Base-by-base conservation (phyloP, 2,888 invertebrate genomes). In the Euproctis similis region DNA sequence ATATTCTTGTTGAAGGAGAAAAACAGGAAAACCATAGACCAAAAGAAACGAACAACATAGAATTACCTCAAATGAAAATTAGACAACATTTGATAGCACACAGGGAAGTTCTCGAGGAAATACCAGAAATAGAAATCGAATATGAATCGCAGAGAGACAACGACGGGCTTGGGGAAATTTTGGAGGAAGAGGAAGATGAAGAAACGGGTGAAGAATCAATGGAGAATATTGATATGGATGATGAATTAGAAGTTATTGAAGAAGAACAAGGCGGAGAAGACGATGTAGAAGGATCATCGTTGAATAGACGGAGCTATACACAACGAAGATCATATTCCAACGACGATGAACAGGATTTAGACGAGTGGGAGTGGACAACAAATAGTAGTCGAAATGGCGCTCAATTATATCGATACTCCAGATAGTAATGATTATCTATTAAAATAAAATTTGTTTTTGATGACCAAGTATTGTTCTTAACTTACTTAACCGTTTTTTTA, bases 281-380 rank as follows among this genome's bases (percentile, higher is more conserved):
- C 1, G 80, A 71, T 1, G 76, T 77, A 41, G 72, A 73, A 16
- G 73, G 73, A 12, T 59, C 63, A 20, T 78, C 70, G 75, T 50
- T 50, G 18, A 70, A 68, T 18, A 64, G 75, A 51, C 59, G 67
- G 38, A 62, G 65, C 18, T 56, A 58, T 26, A 36, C 27, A 11
- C 37, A 14, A 19, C 47, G 60, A 8, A 59, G 72, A 42, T 43
- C 64, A 2, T 47, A 56, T 25, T 57, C 64, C 2, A 57, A 66
- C 27, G 64, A 67, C 13, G 64, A 68, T 18, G 75, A 84, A 16
- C 65, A 60, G 8, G 76, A 81, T 29, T 54, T 80, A 6, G 81
- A 85, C 17, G 82, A 85, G 47, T 87, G 87, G 87, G 82, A 85
- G 39, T 75, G 73, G 72, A 82, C 68, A 2, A 46, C 57, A 18